Base-by-base conservation (phyloP, 35 echinoderm and acorn worm genomes). In the Ophioderma brevispina region DNA sequence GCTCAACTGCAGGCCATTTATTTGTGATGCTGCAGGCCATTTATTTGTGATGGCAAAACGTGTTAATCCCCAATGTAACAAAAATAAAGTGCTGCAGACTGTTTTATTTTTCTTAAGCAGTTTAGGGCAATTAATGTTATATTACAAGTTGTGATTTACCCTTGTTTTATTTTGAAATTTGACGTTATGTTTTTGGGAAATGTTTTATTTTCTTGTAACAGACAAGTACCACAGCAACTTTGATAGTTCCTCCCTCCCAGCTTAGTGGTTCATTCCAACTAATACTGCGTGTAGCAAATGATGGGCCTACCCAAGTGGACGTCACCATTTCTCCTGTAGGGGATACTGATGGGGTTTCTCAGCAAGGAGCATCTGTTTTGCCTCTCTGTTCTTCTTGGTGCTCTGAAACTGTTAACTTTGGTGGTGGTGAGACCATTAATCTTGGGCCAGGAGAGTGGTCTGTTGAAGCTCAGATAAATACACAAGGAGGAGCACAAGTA, bases 401-500 rank as follows among this genome's bases (percentile, higher is more conserved):
- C 40, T 89, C 87, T 38, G 37, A 81, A 31, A 92, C 89, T 36
- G 63, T 77, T 4, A 64, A 87, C 38, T 46, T 55, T 38, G 36
- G 55, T 23, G 41, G 56, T 34, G 89, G 88, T 31, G 78, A 46
- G 0, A 32, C 33, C 31, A 89, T 98, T 35, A 23, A 31, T 13
- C 81, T 98, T 0, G 56, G 75, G 0, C 81, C 92, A 32, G 96
- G 96, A 33, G 50, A 36, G 23, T 98, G 96, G 96, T 76, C 35
- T 32, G 39, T 98, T 18, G 64, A 32, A 43, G 85, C 91, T 6
- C 35, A 35, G 4, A 76, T 93, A 13, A 94, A 94, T 36, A 81
- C 91, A 21, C 92, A 98, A 89, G 95, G 92, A 77, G 92, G 92
- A 36, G 92, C 92, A 31, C 89, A 55, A 56, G 64, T 98, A 6